A percentile compares a stretch with the other conserved stretches of the same genome.
Evolutionary conservation across 2,113 vertebrate genomes (phyloP).

Genomic region (Ceratotherium simum): DNA sequence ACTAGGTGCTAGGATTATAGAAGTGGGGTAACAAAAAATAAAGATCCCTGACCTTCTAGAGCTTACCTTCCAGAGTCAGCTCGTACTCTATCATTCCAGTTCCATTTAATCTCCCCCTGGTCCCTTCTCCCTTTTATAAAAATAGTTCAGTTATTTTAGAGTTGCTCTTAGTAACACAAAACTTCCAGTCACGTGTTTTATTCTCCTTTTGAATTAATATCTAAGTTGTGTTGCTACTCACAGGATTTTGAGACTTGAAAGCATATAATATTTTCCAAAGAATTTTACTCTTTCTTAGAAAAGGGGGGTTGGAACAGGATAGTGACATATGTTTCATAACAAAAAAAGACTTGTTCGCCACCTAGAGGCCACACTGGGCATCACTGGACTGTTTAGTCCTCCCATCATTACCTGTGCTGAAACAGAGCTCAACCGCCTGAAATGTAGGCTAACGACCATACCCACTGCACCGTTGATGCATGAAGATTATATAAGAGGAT

Average conservation of each 20-base stretch:
- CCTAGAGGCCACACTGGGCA: not conserved
- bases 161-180: not conserved
- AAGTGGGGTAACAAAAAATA: not conserved
- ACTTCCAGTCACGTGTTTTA: not conserved
- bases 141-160: not conserved
- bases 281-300: conserved; percentile 12
- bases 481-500: not conserved
- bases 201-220: not conserved
- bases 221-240: not conserved
- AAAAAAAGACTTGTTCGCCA: not conserved
- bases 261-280: not conserved
- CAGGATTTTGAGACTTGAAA: not conserved
- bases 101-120: not conserved
- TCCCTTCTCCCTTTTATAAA: not conserved
- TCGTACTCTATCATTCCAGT: not conserved
- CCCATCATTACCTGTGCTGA: not conserved
- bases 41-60: not conserved
- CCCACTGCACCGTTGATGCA: not conserved
- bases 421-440: not conserved
- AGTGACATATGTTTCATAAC: not conserved
- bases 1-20: not conserved
- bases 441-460: not conserved
- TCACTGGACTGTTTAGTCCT: not conserved
- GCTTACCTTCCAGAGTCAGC: not conserved
- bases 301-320: not conserved